Evolutionary conservation across 2,888 invertebrate species (phyloP), one percentile per base, ranked within the genome.

Genomic region (Hemithea aestivaria): DNA sequence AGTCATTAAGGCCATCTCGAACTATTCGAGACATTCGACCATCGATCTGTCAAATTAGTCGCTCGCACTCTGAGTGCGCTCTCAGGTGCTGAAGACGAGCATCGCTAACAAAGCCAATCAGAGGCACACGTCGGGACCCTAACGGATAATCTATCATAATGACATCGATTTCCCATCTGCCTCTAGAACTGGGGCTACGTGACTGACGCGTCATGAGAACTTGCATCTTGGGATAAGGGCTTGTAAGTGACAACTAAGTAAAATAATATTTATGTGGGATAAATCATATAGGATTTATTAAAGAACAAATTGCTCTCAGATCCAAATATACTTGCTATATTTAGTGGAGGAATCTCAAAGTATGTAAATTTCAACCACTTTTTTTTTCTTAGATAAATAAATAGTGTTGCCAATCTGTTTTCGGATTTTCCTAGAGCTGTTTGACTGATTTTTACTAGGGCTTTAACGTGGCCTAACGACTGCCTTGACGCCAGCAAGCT

Each of bases 31-130:
- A 53, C 54, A 49, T 51, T 48, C 53, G 58, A 73, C 71, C 77
- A 79, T 75, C 82, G 84, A 87, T 84, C 84, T 78, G 76, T 87
- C 84, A 87, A 84, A 81, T 87, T 84, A 83, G 79, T 75, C 64
- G 59, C 64, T 55, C 55, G 59, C 59, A 49, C 41, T 51, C 66
- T 48, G 71, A 77, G 77, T 72, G 61, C 58, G 62, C 69, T 69
- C 76, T 70, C 72, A 73, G 73, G 72, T 71, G 74, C 66, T 62
- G 73, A 80, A 76, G 76, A 76, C 69, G 73, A 54, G 66, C 68
- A 60, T 56, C 46, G 51, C 76, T 85, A 87, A 87, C 84, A 81
- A 87, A 84, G 83, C 83, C 80, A 87, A 87, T 84, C 82, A 78
- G 69, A 58, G 60, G 58, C 73, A 68, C 66, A 72, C 73, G 73